Conservation (phyloP, 2,113 vertebrate species). For the Phycodurus eques region DNA sequence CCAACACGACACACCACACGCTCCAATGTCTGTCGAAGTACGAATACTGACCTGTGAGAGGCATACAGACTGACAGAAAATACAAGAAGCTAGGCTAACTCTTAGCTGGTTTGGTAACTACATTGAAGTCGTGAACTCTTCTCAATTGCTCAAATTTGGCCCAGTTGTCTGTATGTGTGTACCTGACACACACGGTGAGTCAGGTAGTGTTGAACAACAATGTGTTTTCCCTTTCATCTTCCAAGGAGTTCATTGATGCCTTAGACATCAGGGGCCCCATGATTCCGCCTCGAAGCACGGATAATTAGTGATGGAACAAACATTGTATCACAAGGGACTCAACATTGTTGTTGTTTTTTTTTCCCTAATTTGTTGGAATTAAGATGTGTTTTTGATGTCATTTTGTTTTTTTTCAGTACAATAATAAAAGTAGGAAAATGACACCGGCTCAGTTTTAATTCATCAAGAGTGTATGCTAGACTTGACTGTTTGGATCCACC, state of each 20-base stretch:
- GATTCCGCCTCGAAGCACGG: neutral
- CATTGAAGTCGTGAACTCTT: too few relatives aligned
- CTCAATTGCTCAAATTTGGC: neutral
- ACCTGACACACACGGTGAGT: neutral
- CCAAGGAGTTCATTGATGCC: neutral
- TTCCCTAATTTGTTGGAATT: neutral
- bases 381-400: neutral
- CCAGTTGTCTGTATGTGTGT: neutral
- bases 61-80: too few relatives aligned
- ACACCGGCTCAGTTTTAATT: neutral
- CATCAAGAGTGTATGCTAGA: neutral
- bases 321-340: neutral
- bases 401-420: neutral
- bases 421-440: neutral
- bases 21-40: too few relatives aligned
- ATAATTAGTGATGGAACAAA: neutral
- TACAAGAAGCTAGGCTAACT: too few relatives aligned
- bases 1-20: too few relatives aligned
- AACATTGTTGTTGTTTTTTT: neutral
- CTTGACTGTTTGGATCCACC: too few relatives aligned
- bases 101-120: too few relatives aligned
- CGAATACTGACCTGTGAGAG: too few relatives aligned
- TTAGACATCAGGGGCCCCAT: neutral
- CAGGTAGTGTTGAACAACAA: neutral
- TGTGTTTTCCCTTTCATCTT: neutral